These are phyloP conservation scores for Pollachius pollachius DNA, from an alignment of 2,113 vertebrate genomes.

Conservation along the genomic window DNA sequence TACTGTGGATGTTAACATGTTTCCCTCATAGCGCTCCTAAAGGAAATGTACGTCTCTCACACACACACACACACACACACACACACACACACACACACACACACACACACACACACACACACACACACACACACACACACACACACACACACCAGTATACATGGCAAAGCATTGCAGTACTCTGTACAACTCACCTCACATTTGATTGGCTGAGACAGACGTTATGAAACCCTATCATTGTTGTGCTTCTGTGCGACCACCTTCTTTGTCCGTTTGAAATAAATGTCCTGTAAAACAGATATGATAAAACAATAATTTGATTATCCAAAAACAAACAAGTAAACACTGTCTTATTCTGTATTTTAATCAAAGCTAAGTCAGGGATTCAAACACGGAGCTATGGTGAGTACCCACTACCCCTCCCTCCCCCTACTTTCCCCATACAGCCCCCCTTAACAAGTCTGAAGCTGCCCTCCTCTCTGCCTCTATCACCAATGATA, in stretches of 20 bases:
- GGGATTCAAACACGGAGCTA: constrained; percentile 83
- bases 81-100: too few relatives aligned
- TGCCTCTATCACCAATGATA: too few relatives aligned
- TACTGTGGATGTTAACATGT: constrained; percentile 61
- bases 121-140: neutral
- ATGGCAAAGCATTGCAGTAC: neutral
- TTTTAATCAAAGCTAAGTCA: constrained; percentile 83
- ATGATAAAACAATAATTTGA: constrained; percentile 4
- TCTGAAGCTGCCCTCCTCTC: constrained; percentile 31
- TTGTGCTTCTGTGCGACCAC: constrained; percentile 55
- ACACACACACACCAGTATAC: neutral
- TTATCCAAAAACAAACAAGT: constrained; percentile 63
- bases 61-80: too few relatives aligned
- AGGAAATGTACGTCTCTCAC: too few relatives aligned
- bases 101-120: constrained; percentile 12
- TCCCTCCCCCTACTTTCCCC: constrained; percentile 1
- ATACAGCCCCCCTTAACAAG: constrained; percentile 62
- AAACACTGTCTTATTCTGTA: constrained; percentile 81
- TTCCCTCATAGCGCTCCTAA: too few relatives aligned
- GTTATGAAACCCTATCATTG: constrained; percentile 36
- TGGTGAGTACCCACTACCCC: constrained; percentile 77
- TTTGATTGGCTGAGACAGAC: constrained; percentile 40
- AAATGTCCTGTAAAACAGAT: constrained; percentile 34
- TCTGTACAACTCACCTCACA: constrained; percentile 21
- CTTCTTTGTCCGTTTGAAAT: constrained; percentile 48